phyloP scores from a whole-genome alignment of 1,140 invertebrate species.

The Lineus longissimus region DNA sequence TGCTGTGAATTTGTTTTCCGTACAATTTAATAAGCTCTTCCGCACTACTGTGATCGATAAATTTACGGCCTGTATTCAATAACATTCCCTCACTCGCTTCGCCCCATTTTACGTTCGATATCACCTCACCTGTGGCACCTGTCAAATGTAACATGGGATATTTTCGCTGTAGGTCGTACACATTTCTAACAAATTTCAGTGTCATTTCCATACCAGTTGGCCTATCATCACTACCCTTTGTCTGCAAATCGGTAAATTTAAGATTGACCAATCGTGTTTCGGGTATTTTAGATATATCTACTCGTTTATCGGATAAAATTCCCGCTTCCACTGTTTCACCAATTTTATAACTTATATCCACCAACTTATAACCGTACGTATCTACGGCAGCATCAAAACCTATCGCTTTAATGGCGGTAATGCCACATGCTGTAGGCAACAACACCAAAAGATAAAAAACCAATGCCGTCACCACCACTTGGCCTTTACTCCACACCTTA shows the following conservation, averaged over 20 bases:
- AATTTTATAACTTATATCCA: conserved; percentile 1
- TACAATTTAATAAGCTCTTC: not conserved
- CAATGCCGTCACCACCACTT: not conserved
- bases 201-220: not conserved
- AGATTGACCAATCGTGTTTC: not conserved
- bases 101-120: not conserved
- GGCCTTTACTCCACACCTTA: no score
- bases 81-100: not conserved
- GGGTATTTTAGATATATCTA: conserved; percentile 1
- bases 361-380: conserved; percentile 2
- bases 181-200: conserved; percentile 4
- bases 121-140: not conserved
- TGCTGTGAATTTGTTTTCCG: not conserved
- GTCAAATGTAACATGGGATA: conserved; percentile 8
- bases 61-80: not conserved
- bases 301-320: not conserved
- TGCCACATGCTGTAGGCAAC: not conserved
- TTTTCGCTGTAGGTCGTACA: conserved; percentile 2
- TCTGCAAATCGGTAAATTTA: conserved; percentile 7
- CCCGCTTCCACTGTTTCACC: not conserved
- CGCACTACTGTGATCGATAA: conserved; percentile 5
- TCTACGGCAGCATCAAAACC: conserved; percentile 7
- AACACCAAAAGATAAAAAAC: not conserved
- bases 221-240: conserved; percentile 1
- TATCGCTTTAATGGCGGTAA: conserved; percentile 4